Conservation (phyloP, 2,113 vertebrate species). For the Ursus arctos region DNA sequence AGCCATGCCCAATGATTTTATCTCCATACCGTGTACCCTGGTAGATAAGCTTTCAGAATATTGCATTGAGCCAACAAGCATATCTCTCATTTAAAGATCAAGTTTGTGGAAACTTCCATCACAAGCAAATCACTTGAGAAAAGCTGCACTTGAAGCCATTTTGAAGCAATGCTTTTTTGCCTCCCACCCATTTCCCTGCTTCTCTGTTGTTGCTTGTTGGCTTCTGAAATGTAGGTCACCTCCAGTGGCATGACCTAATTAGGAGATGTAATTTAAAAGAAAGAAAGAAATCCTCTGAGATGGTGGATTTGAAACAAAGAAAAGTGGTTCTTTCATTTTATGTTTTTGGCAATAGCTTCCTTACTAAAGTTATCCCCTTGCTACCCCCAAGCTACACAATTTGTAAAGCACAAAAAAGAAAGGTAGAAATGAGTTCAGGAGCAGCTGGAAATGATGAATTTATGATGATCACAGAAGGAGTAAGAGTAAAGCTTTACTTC, state of each 20-base stretch:
- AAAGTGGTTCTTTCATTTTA: slow-evolving; percentile 68
- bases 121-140: not conserved
- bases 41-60: not conserved
- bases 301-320: slow-evolving; percentile 75
- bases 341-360: slow-evolving; percentile 66
- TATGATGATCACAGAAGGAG: slow-evolving; percentile 72
- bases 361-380: slow-evolving; percentile 16
- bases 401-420: slow-evolving; percentile 73
- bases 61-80: not conserved
- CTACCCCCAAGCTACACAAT: slow-evolving; percentile 67
- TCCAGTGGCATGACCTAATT: slow-evolving; percentile 83
- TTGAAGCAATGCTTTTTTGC: slow-evolving; percentile 49
- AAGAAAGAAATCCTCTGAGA: slow-evolving; percentile 80
- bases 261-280: slow-evolving; percentile 83
- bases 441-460: slow-evolving; percentile 79
- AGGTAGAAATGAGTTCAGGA: slow-evolving; percentile 58
- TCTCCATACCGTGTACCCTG: not conserved
- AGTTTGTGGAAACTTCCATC: slow-evolving; percentile 45
- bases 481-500: slow-evolving; percentile 58
- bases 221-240: slow-evolving; percentile 83
- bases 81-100: slow-evolving; percentile 29
- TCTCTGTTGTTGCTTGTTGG: slow-evolving; percentile 77
- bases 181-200: slow-evolving; percentile 51
- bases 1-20: not conserved
- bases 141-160: slow-evolving; percentile 50